Percentiles rank a stretch among this genome's conserved stretches.
Evolutionary conservation across 2,888 invertebrate genomes (phyloP).

Genomic region (Andricus curvator): DNA sequence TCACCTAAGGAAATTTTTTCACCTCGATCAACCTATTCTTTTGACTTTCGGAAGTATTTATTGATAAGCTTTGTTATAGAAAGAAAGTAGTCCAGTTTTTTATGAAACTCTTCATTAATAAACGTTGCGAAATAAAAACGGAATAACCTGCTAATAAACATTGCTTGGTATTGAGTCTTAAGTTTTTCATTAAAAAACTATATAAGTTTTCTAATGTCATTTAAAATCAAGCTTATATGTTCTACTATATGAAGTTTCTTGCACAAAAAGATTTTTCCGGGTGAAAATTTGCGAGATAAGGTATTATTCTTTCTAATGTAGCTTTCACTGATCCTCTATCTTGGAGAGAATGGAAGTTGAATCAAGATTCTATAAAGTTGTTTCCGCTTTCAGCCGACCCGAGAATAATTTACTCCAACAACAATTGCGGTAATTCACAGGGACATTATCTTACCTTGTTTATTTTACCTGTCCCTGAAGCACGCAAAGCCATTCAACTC

Average conservation of each 20-base stretch:
- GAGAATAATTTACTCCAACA: slow-evolving; percentile 18
- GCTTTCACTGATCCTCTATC: too few species aligned
- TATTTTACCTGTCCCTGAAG: neutral
- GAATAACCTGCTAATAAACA: too few species aligned
- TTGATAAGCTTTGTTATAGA: neutral
- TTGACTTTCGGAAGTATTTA: neutral
- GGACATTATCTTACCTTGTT: slow-evolving; percentile 36
- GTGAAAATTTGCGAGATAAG: neutral
- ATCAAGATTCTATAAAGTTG: slow-evolving; percentile 20
- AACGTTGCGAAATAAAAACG: too few species aligned
- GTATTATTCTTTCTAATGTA: neutral
- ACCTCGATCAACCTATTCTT: too few species aligned
- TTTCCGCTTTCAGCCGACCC: neutral
- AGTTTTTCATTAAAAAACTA: neutral
- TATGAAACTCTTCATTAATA: too few species aligned
- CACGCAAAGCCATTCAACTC: neutral
- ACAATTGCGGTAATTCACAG: slow-evolving; percentile 20
- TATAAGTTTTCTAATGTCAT: neutral
- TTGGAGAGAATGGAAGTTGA: neutral
- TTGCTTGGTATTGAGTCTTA: neutral
- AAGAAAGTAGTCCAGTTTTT: too few species aligned
- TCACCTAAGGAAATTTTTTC: too few species aligned
- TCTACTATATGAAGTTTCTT: neutral
- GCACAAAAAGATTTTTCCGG: neutral
- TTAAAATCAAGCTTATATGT: neutral